Evolutionary conservation across 2,797 vertebrate species (phyloP).

Genomic region (Atherinosoma microstoma): DNA sequence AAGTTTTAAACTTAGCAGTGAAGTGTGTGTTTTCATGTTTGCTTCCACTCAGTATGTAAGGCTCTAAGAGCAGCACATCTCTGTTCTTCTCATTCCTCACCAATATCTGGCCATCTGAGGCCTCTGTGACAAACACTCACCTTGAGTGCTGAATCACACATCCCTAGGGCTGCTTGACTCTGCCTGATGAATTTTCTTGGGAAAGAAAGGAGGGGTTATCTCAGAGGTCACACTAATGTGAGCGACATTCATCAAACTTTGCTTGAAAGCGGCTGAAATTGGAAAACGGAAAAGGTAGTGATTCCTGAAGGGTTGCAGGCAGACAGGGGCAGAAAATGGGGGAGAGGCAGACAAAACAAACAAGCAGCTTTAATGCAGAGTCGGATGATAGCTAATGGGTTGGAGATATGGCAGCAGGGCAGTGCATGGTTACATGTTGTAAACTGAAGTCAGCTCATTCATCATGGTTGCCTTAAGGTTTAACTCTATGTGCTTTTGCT

Average conservation of each 20-base stretch:
- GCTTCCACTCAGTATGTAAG: conserved; percentile 1
- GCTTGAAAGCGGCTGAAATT: conserved; percentile 80
- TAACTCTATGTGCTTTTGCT: conserved; percentile 36
- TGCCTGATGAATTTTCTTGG: conserved; percentile 83
- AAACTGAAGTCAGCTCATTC: conserved; percentile 69
- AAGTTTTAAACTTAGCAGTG: not conserved
- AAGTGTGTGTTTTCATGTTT: not conserved
- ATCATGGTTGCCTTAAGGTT: conserved; percentile 61
- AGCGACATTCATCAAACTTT: conserved; percentile 84
- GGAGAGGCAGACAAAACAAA: conserved; percentile 67
- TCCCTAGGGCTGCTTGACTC: conserved; percentile 75
- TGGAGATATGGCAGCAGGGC: conserved; percentile 61
- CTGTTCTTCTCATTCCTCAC: conserved; percentile 58
- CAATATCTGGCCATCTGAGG: conserved; percentile 74
- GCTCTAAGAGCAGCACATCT: conserved; percentile 50
- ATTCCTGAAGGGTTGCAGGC: conserved; percentile 69
- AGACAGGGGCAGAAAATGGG: conserved; percentile 43
- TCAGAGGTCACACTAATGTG: conserved; percentile 81
- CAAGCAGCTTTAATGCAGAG: conserved; percentile 60
- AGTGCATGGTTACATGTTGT: conserved; percentile 72
- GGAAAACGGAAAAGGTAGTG: conserved; percentile 77
- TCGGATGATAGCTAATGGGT: conserved; percentile 71
- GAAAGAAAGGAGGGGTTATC: conserved; percentile 82
- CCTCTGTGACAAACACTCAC: conserved; percentile 86
- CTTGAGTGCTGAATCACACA: conserved; percentile 84